Base-by-base conservation (phyloP, 1,140 invertebrate species). In the Contarinia nasturtii region DNA sequence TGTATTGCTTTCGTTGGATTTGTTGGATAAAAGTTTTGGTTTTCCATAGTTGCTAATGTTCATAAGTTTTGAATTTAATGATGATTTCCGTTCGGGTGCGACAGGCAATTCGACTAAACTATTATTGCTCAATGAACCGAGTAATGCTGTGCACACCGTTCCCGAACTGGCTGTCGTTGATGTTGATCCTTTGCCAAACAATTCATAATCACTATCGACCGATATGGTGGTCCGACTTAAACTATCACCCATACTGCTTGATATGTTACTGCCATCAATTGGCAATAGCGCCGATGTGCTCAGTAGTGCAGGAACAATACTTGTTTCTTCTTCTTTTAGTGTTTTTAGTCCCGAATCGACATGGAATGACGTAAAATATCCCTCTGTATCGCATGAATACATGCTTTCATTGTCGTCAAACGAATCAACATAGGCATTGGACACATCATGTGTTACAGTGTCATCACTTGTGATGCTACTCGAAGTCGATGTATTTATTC, bases 351-450 rank as follows among this genome's bases (percentile, higher is more conserved):
- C 92, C 47, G 87, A 92, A 63, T 96, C 92, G 70, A 91, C 80
- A 60, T 95, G 89, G 68, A 96, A 95, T 11, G 89, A 94, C 0
- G 92, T 96, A 63, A 94, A 96, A 63, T 95, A 96, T 11, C 92
- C 91, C 65, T 95, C 92, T 12, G 90, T 92, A 60, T 96, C 92
- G 56, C 90, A 89, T 5, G 89, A 93, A 64, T 92, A 94, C 0
- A 89, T 93, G 55, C 84, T 88, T 4, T 82, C 89, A 64, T 92
- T 89, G 57, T 93, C 88, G 60, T 88, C 83, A 49, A 77, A 70
- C 10, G 82, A 70, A 48, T 79, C 76, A 10, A 27, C 27, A 27
- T 27, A 27, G 44, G 74, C 69, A 48, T 80, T 79, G 50, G 74
- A 72, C 48, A 86, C 79, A 56, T 86, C 83, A 1, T 84, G 85